These are phyloP conservation scores for Cosmopolites sordidus DNA, from an alignment of 2,888 invertebrate genomes.

Conservation along the genomic window DNA sequence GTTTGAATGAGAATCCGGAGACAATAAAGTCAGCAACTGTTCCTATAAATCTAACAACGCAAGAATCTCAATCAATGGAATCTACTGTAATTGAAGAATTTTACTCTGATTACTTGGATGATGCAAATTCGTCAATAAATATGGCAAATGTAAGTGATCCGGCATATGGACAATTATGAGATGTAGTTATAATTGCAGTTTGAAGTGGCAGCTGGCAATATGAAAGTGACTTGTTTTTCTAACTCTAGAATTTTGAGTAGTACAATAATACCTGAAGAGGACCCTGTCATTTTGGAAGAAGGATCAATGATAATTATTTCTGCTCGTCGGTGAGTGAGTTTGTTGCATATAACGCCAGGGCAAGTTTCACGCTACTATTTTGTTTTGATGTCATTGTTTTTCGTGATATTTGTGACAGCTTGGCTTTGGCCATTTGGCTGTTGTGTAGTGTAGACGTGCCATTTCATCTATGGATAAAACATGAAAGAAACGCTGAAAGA, in stretches of 20 bases:
- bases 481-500: too few species aligned
- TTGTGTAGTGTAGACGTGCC: too few species aligned
- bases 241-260: constrained; percentile 16
- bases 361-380: too few species aligned
- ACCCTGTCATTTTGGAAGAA: constrained; percentile 9
- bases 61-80: constrained; percentile 2
- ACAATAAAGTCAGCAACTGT: constrained; percentile 1
- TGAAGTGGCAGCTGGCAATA: constrained; percentile 14
- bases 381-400: too few species aligned
- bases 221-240: constrained; percentile 20
- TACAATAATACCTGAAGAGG: constrained; percentile 23
- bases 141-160: constrained; percentile 12
- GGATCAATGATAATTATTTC: constrained; percentile 13
- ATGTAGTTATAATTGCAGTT: constrained; percentile 13
- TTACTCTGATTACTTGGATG: constrained; percentile 24
- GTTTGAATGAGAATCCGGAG: constrained; percentile 16
- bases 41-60: constrained; percentile 2
- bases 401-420: too few species aligned
- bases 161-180: neutral
- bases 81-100: constrained; percentile 3
- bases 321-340: constrained; percentile 7
- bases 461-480: too few species aligned
- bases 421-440: too few species aligned
- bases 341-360: constrained; percentile 13
- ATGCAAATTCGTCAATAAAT: constrained; percentile 16